These are phyloP conservation scores for Antheraea assamensis DNA, from an alignment of 2,888 invertebrate genomes.

Conservation along the genomic window DNA sequence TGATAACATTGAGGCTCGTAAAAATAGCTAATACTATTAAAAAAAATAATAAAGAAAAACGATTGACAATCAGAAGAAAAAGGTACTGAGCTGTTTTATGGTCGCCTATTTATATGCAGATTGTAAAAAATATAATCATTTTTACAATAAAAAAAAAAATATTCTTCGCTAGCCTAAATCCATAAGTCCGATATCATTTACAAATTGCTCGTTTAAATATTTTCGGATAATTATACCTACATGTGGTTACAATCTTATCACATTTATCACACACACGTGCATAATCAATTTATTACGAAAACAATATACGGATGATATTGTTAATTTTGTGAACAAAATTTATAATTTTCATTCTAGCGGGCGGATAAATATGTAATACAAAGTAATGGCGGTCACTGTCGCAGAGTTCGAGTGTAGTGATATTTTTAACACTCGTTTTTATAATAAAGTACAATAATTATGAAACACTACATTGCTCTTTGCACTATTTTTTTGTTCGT, in stretches of 20 bases:
- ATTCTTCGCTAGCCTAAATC: not conserved
- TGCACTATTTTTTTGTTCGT: no score
- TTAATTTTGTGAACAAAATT: not conserved
- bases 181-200: not conserved
- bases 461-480: no score
- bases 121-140: no score
- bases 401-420: not conserved
- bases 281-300: constrained; percentile 1
- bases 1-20: no score
- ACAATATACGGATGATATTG: not conserved
- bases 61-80: not conserved
- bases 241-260: not conserved
- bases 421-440: not conserved
- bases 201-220: not conserved
- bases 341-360: not conserved
- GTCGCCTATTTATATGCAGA: no score
- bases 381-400: not conserved
- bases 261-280: not conserved
- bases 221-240: not conserved
- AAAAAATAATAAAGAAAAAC: no score
- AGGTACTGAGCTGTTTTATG: no score
- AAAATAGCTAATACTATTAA: no score
- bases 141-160: no score
- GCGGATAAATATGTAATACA: not conserved
- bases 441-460: no score